Base-by-base conservation (phyloP, 2,113 vertebrate species). In the Tylochromis polylepis region DNA sequence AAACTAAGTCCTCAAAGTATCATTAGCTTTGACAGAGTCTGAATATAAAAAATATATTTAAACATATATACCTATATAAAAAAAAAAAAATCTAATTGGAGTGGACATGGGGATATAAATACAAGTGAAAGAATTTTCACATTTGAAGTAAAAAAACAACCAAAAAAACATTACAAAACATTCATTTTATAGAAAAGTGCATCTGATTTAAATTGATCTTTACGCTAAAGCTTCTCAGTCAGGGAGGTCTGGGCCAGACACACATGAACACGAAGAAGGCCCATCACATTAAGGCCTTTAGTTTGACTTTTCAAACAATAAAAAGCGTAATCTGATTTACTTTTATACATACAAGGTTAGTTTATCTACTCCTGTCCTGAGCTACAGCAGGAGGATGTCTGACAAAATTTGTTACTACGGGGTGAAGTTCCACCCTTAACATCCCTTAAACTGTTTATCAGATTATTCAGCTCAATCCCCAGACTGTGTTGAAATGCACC, bases 161-260 rank as follows among this genome's bases (percentile, higher is more conserved):
- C 86, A 89, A 14, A 88, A 84, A 93, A 92, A 77, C 65, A 60
- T 95, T 95, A 97, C 95, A 72, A 67, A 96, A 97, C 97, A 97
- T 97, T 98, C 96, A 97, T 96, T 97, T 97, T 91, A 97, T 94
- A 96, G 87, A 91, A 98, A 98, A 98, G 97, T 98, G 97, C 98
- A 98, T 97, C 95, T 94, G 96, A 97, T 96, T 91, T 95, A 60
- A 97, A 92, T 72, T 87, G 94, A 91, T 91, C 83, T 27, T 85
- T 79, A 82, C 82, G 58, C 43, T 75, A 80, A 81, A 79, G 81
- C 56, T 72, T 83, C 59, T 92, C 43, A 57, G 80, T 70, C 82
- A 81, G 79, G 27, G 70, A 82, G 72, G 41, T 84, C 78, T 85
- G 65, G 57, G 58, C 51, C 56, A 83, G 60, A 87, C 72, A 85